Conservation (phyloP, 64 coral and sea anemone genomes). For the Montipora cactus region DNA sequence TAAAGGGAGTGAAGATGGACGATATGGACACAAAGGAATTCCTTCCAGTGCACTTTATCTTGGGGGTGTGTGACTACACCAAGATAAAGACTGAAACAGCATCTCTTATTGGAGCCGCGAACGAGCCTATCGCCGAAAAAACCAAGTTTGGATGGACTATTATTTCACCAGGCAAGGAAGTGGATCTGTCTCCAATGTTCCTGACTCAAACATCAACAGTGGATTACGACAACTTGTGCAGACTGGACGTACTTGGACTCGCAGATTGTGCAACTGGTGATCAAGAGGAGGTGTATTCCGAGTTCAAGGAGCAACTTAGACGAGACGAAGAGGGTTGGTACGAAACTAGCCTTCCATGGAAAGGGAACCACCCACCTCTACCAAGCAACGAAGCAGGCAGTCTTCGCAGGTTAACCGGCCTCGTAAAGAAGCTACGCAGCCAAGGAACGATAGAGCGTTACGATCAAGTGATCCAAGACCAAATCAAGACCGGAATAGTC, state of each 20-base stretch:
- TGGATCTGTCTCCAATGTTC: too few relatives aligned
- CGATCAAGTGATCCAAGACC: conserved; percentile 21
- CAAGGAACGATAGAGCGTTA: background rate
- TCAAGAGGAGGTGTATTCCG: conserved; percentile 11
- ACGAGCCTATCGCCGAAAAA: background rate
- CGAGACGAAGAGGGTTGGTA: conserved; percentile 1
- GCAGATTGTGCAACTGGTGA: conserved; percentile 17
- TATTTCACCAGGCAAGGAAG: background rate
- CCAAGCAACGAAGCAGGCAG: conserved; percentile 25
- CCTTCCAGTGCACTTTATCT: conserved; percentile 26
- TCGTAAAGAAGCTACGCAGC: conserved; percentile 24
- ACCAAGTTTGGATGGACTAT: background rate
- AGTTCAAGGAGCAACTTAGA: conserved; percentile 3
- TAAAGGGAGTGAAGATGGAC: conserved; percentile 36
- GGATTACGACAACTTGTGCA: background rate
- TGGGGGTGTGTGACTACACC: conserved; percentile 21
- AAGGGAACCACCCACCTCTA: conserved; percentile 3
- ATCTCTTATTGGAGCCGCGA: conserved; percentile 17
- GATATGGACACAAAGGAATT: conserved; percentile 6
- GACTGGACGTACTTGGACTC: background rate
- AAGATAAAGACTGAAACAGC: conserved; percentile 32
- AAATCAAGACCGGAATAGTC: conserved; percentile 7
- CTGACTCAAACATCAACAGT: background rate
- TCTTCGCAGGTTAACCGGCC: background rate
- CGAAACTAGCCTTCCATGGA: conserved; percentile 25